Percentiles rank a stretch among this genome's conserved stretches.
Evolutionary conservation across 2,888 invertebrate species (phyloP).

Genomic region (Apantesis nais): DNA sequence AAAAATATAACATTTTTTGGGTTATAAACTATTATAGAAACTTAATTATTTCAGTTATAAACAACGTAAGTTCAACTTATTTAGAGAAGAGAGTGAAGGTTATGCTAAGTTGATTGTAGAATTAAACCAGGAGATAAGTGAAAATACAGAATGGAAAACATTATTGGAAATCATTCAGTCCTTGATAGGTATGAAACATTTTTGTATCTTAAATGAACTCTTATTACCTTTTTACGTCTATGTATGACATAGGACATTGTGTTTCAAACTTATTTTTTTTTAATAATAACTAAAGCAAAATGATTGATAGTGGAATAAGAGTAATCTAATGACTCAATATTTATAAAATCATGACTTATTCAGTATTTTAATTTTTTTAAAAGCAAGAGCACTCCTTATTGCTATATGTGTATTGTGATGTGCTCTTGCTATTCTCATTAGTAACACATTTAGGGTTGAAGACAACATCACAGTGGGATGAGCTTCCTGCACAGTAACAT

Average conservation of each 20-base stretch:
- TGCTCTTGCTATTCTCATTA: too few relatives aligned
- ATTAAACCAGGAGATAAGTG: constrained; percentile 92
- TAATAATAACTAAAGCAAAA: too few relatives aligned
- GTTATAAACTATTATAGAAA: neutral
- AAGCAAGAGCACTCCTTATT: too few relatives aligned
- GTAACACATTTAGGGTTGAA: too few relatives aligned
- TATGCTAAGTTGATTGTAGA: constrained; percentile 98
- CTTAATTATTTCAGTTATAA: constrained; percentile 92
- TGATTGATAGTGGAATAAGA: too few relatives aligned
- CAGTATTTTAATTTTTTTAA: too few relatives aligned
- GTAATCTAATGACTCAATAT: too few relatives aligned
- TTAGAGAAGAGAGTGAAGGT: constrained; percentile 99
- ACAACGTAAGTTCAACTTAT: constrained; percentile 99
- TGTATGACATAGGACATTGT: too few relatives aligned
- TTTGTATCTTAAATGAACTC: neutral
- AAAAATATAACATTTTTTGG: neutral
- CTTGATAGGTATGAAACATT: constrained; percentile 90
- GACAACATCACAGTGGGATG: neutral
- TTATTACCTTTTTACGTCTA: neutral
- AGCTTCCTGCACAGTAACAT: neutral
- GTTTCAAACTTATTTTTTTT: too few relatives aligned
- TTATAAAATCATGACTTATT: too few relatives aligned
- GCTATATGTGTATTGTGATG: too few relatives aligned
- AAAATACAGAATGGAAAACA: constrained; percentile 87
- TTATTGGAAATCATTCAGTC: constrained; percentile 96